Percentiles rank a stretch among this genome's conserved stretches.
Conservation (phyloP, 2,113 vertebrate species). For the Numida meleagris region DNA sequence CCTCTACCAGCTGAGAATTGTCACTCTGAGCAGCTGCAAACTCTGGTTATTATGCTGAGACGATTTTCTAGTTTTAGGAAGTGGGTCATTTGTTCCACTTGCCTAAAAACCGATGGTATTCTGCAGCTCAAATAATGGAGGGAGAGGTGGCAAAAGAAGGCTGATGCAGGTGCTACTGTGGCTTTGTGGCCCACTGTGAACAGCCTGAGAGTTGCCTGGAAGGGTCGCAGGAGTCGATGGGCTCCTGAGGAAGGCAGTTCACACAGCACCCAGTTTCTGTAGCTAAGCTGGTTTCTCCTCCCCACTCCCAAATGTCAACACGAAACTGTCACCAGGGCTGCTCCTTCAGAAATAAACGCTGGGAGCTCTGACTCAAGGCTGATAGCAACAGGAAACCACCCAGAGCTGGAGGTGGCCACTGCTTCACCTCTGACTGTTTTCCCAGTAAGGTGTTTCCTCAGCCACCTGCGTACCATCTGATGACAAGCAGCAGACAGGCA, state of each 20-base stretch:
- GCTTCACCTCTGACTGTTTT: background rate
- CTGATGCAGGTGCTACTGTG: background rate
- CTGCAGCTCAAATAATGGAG: background rate
- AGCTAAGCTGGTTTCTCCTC: constrained; percentile 36
- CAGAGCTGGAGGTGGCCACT: background rate
- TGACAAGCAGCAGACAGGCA: background rate
- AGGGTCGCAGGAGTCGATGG: background rate
- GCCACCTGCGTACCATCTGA: background rate
- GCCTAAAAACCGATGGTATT: background rate
- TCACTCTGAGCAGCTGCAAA: background rate
- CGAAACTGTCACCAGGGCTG: background rate
- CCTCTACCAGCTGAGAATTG: background rate
- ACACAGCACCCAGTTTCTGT: background rate
- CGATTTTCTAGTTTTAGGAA: background rate
- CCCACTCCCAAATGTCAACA: background rate
- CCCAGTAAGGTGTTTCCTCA: background rate
- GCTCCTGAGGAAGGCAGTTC: background rate
- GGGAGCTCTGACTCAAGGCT: constrained; percentile 1
- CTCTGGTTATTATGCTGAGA: background rate
- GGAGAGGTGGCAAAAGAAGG: background rate
- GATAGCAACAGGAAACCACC: background rate
- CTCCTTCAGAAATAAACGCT: background rate
- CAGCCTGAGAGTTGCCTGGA: background rate
- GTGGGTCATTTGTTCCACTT: background rate
- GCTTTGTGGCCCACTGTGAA: background rate